Evolutionary conservation across 1,140 invertebrate genomes (phyloP).

Genomic region (Drosophila dunni): DNA sequence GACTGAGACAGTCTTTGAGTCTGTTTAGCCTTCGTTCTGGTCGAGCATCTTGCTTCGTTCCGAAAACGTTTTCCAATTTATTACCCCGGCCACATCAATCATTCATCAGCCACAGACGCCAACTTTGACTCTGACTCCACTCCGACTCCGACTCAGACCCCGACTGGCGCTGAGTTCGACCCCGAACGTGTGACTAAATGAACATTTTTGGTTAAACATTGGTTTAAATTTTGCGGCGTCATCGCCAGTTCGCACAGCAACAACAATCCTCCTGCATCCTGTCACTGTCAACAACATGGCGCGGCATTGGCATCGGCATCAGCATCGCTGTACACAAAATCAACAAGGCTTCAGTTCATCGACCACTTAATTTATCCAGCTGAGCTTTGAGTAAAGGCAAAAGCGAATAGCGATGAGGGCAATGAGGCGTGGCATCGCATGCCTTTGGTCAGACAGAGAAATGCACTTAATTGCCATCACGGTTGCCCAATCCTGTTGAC

Average conservation of each 20-base stretch:
- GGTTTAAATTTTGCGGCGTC: slow-evolving; percentile 82
- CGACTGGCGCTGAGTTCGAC: neutral
- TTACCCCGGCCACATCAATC: slow-evolving; percentile 79
- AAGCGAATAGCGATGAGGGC: slow-evolving; percentile 36
- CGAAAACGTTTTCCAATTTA: slow-evolving; percentile 80
- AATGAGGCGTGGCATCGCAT: slow-evolving; percentile 42
- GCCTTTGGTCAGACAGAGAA: slow-evolving; percentile 81
- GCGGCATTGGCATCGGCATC: slow-evolving; percentile 43
- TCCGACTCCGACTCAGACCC: neutral
- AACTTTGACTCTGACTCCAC: neutral
- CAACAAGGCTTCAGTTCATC: slow-evolving; percentile 84
- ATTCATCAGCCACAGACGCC: slow-evolving; percentile 60
- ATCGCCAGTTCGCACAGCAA: slow-evolving; percentile 27
- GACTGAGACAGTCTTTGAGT: slow-evolving; percentile 25
- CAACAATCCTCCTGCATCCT: slow-evolving; percentile 35
- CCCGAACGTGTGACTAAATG: slow-evolving; percentile 76
- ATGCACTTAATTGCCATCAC: slow-evolving; percentile 79
- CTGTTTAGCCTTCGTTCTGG: slow-evolving; percentile 14
- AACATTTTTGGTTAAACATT: slow-evolving; percentile 83
- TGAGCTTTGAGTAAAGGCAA: slow-evolving; percentile 81
- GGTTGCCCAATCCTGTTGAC: slow-evolving; percentile 10
- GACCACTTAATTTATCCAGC: slow-evolving; percentile 84
- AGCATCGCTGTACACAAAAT: slow-evolving; percentile 71
- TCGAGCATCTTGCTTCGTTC: slow-evolving; percentile 41
- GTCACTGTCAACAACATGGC: slow-evolving; percentile 71